Conservation (phyloP, 2,888 invertebrate species). For the Carabus problematicus region DNA sequence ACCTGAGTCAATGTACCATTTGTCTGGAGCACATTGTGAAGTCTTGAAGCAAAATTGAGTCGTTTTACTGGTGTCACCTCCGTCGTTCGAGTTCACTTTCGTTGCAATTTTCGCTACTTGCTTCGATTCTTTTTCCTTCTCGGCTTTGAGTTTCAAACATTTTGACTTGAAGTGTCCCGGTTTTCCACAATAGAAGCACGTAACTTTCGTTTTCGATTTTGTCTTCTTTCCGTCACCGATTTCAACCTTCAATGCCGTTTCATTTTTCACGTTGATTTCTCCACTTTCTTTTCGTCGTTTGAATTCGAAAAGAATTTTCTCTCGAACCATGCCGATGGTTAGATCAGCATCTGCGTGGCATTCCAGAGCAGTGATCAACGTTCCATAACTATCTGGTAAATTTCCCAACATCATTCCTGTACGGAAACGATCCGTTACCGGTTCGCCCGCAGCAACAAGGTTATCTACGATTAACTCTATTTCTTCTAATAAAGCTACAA, state of each 20-base stretch:
- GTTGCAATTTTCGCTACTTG: not conserved
- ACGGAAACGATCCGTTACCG: slow-evolving; percentile 7
- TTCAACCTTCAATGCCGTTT: not conserved
- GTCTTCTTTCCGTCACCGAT: not conserved
- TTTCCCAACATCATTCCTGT: slow-evolving; percentile 3
- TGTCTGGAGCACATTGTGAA: too few relatives aligned
- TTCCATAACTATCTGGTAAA: slow-evolving; percentile 4
- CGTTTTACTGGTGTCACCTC: not conserved
- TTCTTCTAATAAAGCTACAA: slow-evolving; percentile 1
- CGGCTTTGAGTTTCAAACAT: slow-evolving; percentile 9
- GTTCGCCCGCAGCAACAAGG: not conserved
- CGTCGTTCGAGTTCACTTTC: not conserved
- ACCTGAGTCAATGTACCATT: too few relatives aligned
- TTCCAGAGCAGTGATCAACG: slow-evolving; percentile 8
- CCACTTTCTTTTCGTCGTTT: slow-evolving; percentile 1
- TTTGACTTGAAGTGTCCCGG: slow-evolving; percentile 1
- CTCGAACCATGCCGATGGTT: slow-evolving; percentile 2
- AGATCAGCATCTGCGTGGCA: slow-evolving; percentile 8
- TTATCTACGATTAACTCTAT: not conserved
- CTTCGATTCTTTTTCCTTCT: not conserved
- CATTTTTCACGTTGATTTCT: not conserved
- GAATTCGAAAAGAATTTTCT: too few relatives aligned
- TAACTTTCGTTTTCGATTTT: not conserved
- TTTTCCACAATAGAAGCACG: slow-evolving; percentile 4
- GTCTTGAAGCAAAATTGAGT: not conserved